Percentiles rank a stretch among this genome's conserved stretches.
phyloP scores from a whole-genome alignment of 2,113 vertebrate genomes.

The Dolichotis patagonum region DNA sequence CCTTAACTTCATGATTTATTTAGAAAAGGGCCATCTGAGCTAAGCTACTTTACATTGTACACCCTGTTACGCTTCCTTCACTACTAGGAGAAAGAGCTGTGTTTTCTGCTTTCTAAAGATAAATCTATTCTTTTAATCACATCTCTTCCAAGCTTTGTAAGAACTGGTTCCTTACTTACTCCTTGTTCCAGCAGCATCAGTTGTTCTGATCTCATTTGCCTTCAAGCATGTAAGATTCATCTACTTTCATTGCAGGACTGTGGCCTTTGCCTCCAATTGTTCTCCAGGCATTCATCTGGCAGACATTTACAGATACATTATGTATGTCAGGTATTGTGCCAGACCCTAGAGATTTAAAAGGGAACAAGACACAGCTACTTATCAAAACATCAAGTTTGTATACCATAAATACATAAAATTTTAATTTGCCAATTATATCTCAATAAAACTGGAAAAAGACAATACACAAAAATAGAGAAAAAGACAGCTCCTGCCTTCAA shows the following conservation, averaged over 20 bases:
- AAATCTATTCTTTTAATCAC: conserved; percentile 10
- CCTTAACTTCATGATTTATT: neutral
- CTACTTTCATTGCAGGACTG: conserved; percentile 19
- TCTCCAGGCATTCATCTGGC: neutral
- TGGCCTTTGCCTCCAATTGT: conserved; percentile 36
- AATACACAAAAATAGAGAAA: neutral
- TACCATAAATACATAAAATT: neutral
- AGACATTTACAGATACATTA: neutral
- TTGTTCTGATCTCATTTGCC: neutral
- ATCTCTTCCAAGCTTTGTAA: conserved; percentile 6
- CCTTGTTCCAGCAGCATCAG: neutral
- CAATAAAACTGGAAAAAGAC: neutral
- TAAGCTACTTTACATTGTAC: conserved; percentile 35
- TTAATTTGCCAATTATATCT: neutral
- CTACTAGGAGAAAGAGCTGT: conserved; percentile 2
- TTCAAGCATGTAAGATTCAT: conserved; percentile 4
- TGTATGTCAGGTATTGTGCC: neutral
- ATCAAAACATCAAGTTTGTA: neutral
- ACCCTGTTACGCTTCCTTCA: conserved; percentile 13
- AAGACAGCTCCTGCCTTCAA: conserved; percentile 25
- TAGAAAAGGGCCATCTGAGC: conserved; percentile 25
- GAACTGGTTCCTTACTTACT: neutral
- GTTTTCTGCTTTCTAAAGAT: conserved; percentile 44
- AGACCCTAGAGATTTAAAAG: conserved; percentile 54
- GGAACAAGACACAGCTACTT: neutral